Evolutionary conservation across 2,888 invertebrate genomes (phyloP), one percentile per base, ranked within the genome.

Genomic region (Lacanobia oleracea): DNA sequence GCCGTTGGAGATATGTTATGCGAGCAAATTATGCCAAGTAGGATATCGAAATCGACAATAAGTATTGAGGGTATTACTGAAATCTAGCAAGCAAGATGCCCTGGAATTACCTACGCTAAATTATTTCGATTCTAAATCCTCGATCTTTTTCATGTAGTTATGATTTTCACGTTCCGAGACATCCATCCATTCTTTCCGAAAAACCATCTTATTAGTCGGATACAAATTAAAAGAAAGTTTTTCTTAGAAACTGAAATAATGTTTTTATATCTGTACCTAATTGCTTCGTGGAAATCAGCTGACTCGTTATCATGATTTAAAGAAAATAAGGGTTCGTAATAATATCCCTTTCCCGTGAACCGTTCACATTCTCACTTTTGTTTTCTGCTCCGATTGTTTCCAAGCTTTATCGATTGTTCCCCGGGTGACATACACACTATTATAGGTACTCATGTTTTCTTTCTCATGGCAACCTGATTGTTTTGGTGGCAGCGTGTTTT

Each of bases 391-490:
- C 67, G 73, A 88, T 88, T 88, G 87, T 88, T 87, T 84, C 67
- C 65, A 75, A 79, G 81, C 67, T 54, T 70, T 68, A 72, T 81
- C 79, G 76, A 88, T 88, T 88, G 86, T 87, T 77, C 82, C 70
- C 60, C 50, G 50, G 27, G 75, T 71, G 66, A 63, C 62, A 79
- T 81, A 81, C 80, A 79, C 74, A 43, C 33, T 33, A 33, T 5
- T 33, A 33, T 33, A n/a, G n/a, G n/a, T n/a, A 33, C 14, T 76
- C 66, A 82, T 84, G 68, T 84, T 79, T 85, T 80, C 72, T 83
- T 84, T 89, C 86, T 78, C 87, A 86, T 78, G 79, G 72, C 63
- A 74, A 74, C 62, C 53, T 70, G 73, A 87, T 88, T 85, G 82
- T 85, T 81, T 75, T 74, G 65, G 45, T 64, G 56, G 60, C 62